Evolutionary conservation across 1,140 invertebrate species (phyloP), one percentile per base, ranked within the genome.

Genomic region (Drosophila kepulauana): DNA sequence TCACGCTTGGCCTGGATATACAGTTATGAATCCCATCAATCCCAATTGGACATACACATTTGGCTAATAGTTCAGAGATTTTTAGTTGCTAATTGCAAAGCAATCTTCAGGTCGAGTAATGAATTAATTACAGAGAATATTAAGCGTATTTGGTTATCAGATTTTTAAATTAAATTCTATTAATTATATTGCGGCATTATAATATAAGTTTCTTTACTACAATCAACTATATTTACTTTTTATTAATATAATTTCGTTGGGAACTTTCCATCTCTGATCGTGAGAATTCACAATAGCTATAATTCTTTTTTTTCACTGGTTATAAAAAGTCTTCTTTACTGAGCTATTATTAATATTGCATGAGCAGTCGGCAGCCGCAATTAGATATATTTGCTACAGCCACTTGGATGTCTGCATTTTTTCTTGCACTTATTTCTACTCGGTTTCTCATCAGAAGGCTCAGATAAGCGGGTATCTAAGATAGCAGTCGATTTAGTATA

Each of bases 281-380:
- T 25, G 20, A 25, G 20, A 25, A 25, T 25, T 25, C 3, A 25
- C 20, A 4, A 25, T 25, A 25, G 20, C 20, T 4, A 25, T 25
- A 25, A 25, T 25, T 25, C 20, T 25, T 25, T 25, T 20, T 25
- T 25, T 4, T 54, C 20, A 2, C 49, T 51, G 13, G 25, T 30
- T 13, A 28, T 52, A 25, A 49, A 54, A 15, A 2, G 25, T 35
- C 5, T 33, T 15, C 33, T 54, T 54, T 54, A 54, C 33, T 33
- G 52, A 54, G 52, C 28, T 28, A 35, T 54, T 56, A 56, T 54
- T 56, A 56, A 35, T 56, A 56, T 33, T 54, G 52, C 28, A 38
- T 4, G 52, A 38, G n/a, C 13, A 35, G 30, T 35, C 16, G 33
- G 11, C 33, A 15, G 30, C 30, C 30, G 57, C 57, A 43, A 43